Evolutionary conservation across 2,888 invertebrate species (phyloP).

Genomic region (Orchesellides sinensis): DNA sequence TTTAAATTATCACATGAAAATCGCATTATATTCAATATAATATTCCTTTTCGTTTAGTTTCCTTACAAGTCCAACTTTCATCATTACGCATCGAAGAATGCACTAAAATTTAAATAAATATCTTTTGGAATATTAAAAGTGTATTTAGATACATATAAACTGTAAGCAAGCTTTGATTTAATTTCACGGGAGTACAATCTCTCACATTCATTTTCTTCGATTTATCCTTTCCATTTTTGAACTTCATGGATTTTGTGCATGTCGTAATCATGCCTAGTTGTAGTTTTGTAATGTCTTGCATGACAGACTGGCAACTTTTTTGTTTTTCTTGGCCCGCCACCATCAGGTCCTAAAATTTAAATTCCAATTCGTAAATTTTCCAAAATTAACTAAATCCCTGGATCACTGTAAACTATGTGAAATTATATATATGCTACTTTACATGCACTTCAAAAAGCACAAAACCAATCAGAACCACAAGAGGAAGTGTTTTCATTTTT

Average conservation of each 20-base stretch:
- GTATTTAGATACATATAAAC: not conserved
- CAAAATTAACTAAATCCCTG: no score
- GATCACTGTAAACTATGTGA: not conserved
- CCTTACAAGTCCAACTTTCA: slow-evolving; percentile 42
- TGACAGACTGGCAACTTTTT: slow-evolving; percentile 20
- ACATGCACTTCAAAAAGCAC: slow-evolving; percentile 26
- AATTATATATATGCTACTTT: not conserved
- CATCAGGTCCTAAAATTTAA: slow-evolving; percentile 20
- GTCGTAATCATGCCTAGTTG: slow-evolving; percentile 40
- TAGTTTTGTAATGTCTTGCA: slow-evolving; percentile 46
- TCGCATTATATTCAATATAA: not conserved
- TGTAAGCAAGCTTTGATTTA: not conserved
- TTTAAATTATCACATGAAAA: not conserved
- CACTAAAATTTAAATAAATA: slow-evolving; percentile 32
- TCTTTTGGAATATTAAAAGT: not conserved
- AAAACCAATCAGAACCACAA: slow-evolving; percentile 1
- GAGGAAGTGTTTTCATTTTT: slow-evolving; percentile 14
- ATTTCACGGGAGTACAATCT: not conserved
- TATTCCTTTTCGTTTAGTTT: not conserved
- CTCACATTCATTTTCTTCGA: slow-evolving; percentile 56
- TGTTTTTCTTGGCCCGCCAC: slow-evolving; percentile 23
- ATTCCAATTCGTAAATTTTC: not conserved
- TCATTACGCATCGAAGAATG: slow-evolving; percentile 58
- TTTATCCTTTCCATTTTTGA: slow-evolving; percentile 57
- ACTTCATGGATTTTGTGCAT: slow-evolving; percentile 49